Conservation (phyloP, 2,888 invertebrate genomes). For the Trilocha varians region DNA sequence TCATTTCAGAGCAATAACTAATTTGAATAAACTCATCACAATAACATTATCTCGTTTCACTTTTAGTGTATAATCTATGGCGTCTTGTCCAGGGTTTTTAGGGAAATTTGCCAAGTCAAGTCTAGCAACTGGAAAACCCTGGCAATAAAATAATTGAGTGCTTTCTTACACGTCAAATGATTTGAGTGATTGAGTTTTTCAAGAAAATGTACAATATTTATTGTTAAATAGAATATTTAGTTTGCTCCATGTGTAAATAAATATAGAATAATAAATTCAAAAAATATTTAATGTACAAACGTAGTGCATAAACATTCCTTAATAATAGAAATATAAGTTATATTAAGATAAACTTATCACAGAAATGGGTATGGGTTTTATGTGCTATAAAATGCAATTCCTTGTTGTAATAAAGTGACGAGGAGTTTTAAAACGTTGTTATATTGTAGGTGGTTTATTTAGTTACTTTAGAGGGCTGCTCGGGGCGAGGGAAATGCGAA, state of each 20-base stretch:
- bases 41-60: no score
- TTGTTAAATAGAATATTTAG: slow-evolving; percentile 24
- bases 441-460: slow-evolving; percentile 88
- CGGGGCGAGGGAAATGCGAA: slow-evolving; percentile 98
- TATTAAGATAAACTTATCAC: slow-evolving; percentile 46
- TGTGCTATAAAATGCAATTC: slow-evolving; percentile 20
- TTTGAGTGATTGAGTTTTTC: slow-evolving; percentile 27
- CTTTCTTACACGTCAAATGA: slow-evolving; percentile 56
- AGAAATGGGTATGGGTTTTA: slow-evolving; percentile 57
- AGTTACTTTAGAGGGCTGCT: slow-evolving; percentile 97
- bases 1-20: no score
- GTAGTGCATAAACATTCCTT: slow-evolving; percentile 35
- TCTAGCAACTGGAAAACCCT: no score
- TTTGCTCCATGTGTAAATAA: slow-evolving; percentile 22
- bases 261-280: slow-evolving; percentile 17
- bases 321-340: slow-evolving; percentile 50
- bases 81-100: no score
- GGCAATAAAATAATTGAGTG: slow-evolving; percentile 27
- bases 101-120: no score
- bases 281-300: slow-evolving; percentile 26
- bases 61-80: no score
- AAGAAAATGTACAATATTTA: slow-evolving; percentile 42
- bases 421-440: slow-evolving; percentile 1
- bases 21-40: no score
- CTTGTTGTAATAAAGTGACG: slow-evolving; percentile 13